These are phyloP conservation scores for Diaprepes abbreviatus DNA, from an alignment of 2,888 invertebrate species.

Conservation along the genomic window DNA sequence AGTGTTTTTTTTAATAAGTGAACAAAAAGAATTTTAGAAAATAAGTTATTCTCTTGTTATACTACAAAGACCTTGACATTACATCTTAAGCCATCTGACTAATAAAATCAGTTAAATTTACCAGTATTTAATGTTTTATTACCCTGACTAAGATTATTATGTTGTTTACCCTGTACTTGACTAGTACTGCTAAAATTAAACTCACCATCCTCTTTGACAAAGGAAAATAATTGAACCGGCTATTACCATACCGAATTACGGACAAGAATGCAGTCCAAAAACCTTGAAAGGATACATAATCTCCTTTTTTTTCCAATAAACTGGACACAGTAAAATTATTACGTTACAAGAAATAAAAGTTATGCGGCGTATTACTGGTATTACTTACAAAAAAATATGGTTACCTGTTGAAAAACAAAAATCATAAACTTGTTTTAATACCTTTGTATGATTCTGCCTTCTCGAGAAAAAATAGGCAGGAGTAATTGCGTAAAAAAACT, in stretches of 20 bases:
- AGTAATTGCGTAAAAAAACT: no score
- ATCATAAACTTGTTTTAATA: no score
- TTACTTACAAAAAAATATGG: background rate
- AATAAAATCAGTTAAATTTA: background rate
- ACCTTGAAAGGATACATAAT: slow-evolving; percentile 7
- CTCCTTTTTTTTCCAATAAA: background rate
- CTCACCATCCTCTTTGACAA: slow-evolving; percentile 3
- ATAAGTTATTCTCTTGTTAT: no score
- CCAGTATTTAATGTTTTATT: background rate
- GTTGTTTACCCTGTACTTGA: slow-evolving; percentile 6
- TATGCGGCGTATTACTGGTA: background rate
- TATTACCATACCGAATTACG: slow-evolving; percentile 3
- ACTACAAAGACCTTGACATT: slow-evolving; percentile 1
- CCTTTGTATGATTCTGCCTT: no score
- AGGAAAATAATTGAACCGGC: slow-evolving; percentile 10
- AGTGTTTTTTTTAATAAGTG: no score
- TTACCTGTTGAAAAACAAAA: background rate
- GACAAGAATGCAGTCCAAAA: background rate
- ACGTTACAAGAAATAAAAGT: background rate
- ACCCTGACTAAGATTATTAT: no score
- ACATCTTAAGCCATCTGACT: background rate
- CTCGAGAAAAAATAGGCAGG: no score
- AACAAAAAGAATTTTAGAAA: no score
- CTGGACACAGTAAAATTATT: background rate
- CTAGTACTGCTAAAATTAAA: slow-evolving; percentile 5